These are phyloP conservation scores for Scaptomyza flava DNA, from an alignment of 2,888 invertebrate species.

Conservation along the genomic window DNA sequence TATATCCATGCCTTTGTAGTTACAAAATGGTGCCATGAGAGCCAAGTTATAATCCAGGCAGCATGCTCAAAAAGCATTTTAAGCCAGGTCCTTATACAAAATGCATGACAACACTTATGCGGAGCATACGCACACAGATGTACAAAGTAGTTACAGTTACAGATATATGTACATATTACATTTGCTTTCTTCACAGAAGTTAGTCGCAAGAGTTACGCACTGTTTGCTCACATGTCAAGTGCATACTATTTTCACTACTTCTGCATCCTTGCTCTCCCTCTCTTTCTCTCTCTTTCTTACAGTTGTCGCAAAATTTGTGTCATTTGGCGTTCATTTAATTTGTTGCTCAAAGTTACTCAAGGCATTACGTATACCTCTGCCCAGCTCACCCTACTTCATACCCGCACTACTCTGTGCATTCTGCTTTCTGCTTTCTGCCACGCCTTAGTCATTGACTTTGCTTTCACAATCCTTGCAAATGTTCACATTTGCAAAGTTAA, in stretches of 20 bases:
- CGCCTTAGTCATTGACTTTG: slow-evolving; percentile 39
- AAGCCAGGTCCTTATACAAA: slow-evolving; percentile 36
- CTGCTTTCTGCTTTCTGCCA: no score
- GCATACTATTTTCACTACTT: slow-evolving; percentile 11
- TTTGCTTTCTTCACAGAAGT: not conserved
- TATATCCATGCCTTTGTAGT: not conserved
- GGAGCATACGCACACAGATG: slow-evolving; percentile 16
- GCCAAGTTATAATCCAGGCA: slow-evolving; percentile 26
- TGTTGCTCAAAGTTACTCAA: slow-evolving; percentile 41
- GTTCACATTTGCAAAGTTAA: slow-evolving; percentile 42
- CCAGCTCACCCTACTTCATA: not conserved
- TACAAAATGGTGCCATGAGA: not conserved
- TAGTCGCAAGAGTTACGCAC: slow-evolving; percentile 7
- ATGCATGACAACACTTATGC: slow-evolving; percentile 22
- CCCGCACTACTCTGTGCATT: not conserved
- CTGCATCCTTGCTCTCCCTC: slow-evolving; percentile 12
- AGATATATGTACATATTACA: not conserved
- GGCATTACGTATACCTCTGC: not conserved
- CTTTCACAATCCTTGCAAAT: slow-evolving; percentile 50
- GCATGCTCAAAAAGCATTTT: slow-evolving; percentile 50
- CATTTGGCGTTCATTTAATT: slow-evolving; percentile 46
- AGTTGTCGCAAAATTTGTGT: slow-evolving; percentile 32
- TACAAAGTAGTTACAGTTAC: slow-evolving; percentile 3
- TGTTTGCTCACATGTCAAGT: slow-evolving; percentile 15
- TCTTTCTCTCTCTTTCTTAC: not conserved